Evolutionary conservation across 1,140 invertebrate species (phyloP), one percentile per base, ranked within the genome.

Genomic region (Steinernema khuongi): DNA sequence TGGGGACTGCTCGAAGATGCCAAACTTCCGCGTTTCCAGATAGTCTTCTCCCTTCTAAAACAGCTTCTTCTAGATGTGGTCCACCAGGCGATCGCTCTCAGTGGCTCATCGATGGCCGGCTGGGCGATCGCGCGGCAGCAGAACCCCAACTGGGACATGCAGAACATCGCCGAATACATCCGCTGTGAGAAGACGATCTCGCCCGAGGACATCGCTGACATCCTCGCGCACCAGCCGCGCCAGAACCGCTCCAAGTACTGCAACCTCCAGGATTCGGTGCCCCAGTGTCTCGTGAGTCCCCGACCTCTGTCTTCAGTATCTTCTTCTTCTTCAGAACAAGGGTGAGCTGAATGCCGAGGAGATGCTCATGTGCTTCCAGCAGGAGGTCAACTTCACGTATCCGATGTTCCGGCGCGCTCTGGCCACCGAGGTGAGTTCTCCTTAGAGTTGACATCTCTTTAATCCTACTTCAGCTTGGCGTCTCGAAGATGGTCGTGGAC

Each of bases 401-500:
- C 79, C 81, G n/a, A 33, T 85, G 1, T 84, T 84, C 75, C 67
- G 83, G 43, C 72, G 79, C 31, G 83, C 84, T 22, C 67, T 84
- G 0, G 75, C 83, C 36, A 78, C 76, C 26, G 83, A 84, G 43
- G 81, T 84, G 67, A 31, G 29, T 33, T 14, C 29, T n/a, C 19
- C 29, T 72, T 14, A 18, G 67, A 19, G n/a, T 4, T 29, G 22
- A 31, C 4, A 4, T 28, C 73, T 71, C 32, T 19, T 71, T 19
- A 11, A 0, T 17, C 7, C 44, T n/a, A 68, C 33, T 79, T 74
- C 50, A 82, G 79, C 72, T 85, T 4, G 81, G 83, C 11, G 84
- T 84, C 7, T 85, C 83, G 18, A 85, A 85, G 77, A 83, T 85
- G 79, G 74, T 84, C 4, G 84, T 85, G 1, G 83, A 84, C 70